Percentiles rank a stretch among this genome's conserved stretches.
Conservation (phyloP, 2,888 invertebrate species). For the Lycia hirtaria region DNA sequence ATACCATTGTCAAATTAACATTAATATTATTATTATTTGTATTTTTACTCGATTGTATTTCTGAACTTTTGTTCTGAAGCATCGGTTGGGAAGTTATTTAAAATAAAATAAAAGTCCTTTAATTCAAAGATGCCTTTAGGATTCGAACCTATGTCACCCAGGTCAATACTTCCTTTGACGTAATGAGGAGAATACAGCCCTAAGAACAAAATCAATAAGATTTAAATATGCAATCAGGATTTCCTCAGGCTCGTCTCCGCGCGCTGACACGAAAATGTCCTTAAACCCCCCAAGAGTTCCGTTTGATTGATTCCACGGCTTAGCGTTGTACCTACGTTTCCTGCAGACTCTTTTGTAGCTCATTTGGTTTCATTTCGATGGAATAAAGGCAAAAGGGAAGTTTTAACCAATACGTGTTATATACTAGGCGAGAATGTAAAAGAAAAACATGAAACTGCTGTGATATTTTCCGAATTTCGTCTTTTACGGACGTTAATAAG, state of each 20-base stretch:
- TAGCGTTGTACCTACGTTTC: background rate
- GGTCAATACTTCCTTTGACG: too few relatives aligned
- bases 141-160: background rate
- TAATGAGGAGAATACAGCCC: background rate
- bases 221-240: constrained; percentile 43
- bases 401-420: too few relatives aligned
- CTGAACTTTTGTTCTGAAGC: too few relatives aligned
- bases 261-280: constrained; percentile 38
- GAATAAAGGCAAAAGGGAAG: background rate
- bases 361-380: background rate
- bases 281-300: constrained; percentile 31
- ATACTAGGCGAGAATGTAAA: too few relatives aligned
- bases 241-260: constrained; percentile 19
- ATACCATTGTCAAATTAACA: too few relatives aligned
- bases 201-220: constrained; percentile 37
- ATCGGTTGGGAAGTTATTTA: too few relatives aligned
- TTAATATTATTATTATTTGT: too few relatives aligned
- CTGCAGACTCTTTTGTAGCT: background rate
- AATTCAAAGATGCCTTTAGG: background rate
- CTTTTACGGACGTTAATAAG: too few relatives aligned
- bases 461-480: too few relatives aligned
- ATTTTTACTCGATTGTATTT: too few relatives aligned
- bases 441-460: too few relatives aligned
- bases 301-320: constrained; percentile 29
- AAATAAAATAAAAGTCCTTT: too few relatives aligned